These are phyloP conservation scores for Panagrolaimus sp. DNA, from an alignment of 1,140 invertebrate genomes.

Conservation along the genomic window DNA sequence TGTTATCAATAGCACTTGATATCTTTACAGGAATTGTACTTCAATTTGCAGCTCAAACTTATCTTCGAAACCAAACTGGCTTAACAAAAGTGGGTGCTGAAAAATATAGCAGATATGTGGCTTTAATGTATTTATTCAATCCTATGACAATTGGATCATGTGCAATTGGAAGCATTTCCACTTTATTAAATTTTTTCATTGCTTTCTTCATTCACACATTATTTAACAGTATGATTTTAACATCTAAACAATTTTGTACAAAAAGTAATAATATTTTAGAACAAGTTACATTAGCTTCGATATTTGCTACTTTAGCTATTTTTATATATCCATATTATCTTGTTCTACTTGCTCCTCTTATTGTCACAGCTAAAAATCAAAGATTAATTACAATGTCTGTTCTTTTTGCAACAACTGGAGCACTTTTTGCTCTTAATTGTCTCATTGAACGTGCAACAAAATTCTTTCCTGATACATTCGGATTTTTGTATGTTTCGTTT, in stretches of 20 bases:
- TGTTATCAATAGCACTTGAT: slow-evolving; percentile 5
- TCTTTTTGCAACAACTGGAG: slow-evolving; percentile 51
- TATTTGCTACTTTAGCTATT: slow-evolving; percentile 28
- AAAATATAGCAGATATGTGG: neutral
- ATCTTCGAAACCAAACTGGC: neutral
- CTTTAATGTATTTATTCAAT: slow-evolving; percentile 74
- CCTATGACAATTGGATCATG: slow-evolving; percentile 83
- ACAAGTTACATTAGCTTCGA: slow-evolving; percentile 28
- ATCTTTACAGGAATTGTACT: slow-evolving; percentile 16
- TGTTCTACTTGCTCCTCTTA: slow-evolving; percentile 28
- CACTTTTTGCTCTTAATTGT: slow-evolving; percentile 58
- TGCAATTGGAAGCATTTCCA: slow-evolving; percentile 80
- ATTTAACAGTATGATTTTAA: slow-evolving; percentile 60
- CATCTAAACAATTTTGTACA: no score
- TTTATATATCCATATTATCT: slow-evolving; percentile 30
- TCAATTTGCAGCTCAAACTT: neutral
- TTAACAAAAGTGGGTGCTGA: neutral
- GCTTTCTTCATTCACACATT: slow-evolving; percentile 67
- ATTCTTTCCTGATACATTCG: slow-evolving; percentile 73
- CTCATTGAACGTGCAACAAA: slow-evolving; percentile 66
- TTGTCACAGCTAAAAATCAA: slow-evolving; percentile 27
- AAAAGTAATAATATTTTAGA: neutral
- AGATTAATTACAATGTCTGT: slow-evolving; percentile 41
- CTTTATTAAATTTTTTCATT: slow-evolving; percentile 77
- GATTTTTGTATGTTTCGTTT: slow-evolving; percentile 70